Conservation (phyloP, 2,113 vertebrate species). For the Pituophis catenifer region DNA sequence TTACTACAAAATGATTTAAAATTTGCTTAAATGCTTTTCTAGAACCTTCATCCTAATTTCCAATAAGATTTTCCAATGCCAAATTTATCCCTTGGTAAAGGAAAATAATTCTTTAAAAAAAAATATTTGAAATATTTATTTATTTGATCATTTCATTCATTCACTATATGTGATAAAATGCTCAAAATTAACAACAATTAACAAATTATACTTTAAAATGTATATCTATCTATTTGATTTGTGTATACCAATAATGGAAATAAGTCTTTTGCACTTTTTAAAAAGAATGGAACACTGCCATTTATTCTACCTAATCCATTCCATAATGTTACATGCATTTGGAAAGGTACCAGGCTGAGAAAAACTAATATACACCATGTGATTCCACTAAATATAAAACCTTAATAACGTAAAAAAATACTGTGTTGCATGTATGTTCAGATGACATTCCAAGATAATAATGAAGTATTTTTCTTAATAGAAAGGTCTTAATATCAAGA, state of each 20-base stretch:
- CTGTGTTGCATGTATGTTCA: constrained; percentile 14
- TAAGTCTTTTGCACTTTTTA: neutral
- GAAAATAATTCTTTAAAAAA: neutral
- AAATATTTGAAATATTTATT: neutral
- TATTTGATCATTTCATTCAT: neutral
- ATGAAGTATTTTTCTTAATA: constrained; percentile 33
- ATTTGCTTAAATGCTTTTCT: neutral
- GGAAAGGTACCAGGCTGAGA: neutral
- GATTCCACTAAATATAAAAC: neutral
- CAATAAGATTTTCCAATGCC: neutral
- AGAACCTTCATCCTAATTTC: neutral
- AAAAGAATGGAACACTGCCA: neutral
- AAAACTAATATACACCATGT: neutral
- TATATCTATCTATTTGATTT: neutral
- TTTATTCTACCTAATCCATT: neutral
- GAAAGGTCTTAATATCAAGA: constrained; percentile 27
- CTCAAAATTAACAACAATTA: neutral
- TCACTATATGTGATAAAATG: neutral
- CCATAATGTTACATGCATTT: neutral
- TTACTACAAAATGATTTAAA: neutral
- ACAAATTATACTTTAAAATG: neutral
- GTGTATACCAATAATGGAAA: neutral
- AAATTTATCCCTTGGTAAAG: neutral
- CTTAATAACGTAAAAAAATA: constrained; percentile 4
- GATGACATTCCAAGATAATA: constrained; percentile 24